These are phyloP conservation scores for human DNA, from an alignment of 2,113 vertebrate species.

Conservation along the genomic window DNA sequence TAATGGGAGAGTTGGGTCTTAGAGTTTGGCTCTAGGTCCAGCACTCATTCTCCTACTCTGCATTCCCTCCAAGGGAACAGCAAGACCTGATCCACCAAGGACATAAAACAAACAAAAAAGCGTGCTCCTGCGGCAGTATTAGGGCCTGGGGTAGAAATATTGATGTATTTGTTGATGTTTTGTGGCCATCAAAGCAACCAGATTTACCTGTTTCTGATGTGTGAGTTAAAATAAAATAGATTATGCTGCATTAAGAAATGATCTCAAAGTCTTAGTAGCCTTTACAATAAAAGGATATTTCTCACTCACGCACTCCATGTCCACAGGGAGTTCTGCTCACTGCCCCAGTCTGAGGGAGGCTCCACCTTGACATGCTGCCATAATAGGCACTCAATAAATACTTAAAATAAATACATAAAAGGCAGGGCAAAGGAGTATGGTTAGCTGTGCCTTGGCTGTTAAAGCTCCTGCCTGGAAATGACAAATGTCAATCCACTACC, in stretches of 20 bases:
- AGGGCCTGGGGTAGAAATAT: not conserved
- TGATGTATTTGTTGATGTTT: not conserved
- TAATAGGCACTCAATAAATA: too few relatives aligned
- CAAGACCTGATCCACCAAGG: not conserved
- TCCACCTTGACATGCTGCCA: not conserved
- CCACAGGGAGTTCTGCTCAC: not conserved
- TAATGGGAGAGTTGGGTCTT: not conserved
- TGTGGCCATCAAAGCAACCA: not conserved
- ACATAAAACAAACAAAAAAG: not conserved
- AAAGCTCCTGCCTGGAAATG: not conserved
- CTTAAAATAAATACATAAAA: not conserved
- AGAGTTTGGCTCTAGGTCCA: not conserved
- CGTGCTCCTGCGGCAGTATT: not conserved
- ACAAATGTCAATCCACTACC: not conserved
- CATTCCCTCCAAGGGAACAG: not conserved
- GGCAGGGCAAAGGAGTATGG: not conserved
- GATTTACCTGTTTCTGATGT: not conserved
- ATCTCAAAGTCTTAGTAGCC: not conserved
- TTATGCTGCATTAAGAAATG: not conserved
- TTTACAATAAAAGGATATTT: not conserved
- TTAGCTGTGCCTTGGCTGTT: not conserved
- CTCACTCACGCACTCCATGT: not conserved
- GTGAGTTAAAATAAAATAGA: not conserved
- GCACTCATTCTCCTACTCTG: not conserved
- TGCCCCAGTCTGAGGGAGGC: not conserved